Conservation (phyloP, 2,888 invertebrate species). For the Erebia epiphron region DNA sequence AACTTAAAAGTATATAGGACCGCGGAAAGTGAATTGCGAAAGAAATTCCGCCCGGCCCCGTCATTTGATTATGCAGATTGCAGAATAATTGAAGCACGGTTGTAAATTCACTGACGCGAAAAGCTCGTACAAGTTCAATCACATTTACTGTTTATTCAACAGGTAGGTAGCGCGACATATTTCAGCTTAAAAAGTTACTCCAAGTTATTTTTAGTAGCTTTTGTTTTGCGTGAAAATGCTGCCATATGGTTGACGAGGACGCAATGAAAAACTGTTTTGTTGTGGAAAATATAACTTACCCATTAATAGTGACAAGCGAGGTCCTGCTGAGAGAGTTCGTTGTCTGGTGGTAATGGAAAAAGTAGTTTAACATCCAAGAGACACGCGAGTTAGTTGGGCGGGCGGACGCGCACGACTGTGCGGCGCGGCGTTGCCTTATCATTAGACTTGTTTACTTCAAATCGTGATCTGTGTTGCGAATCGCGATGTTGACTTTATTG, state of each 20-base stretch:
- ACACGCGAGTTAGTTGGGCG: constrained; percentile 51
- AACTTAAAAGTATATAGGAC: background rate
- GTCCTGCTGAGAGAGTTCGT: constrained; percentile 3
- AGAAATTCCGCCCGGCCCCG: constrained; percentile 40
- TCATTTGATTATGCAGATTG: constrained; percentile 62
- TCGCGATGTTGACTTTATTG: constrained; percentile 58
- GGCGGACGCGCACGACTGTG: constrained; percentile 73
- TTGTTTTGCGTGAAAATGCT: constrained; percentile 8
- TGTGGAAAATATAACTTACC: constrained; percentile 46
- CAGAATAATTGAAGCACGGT: constrained; percentile 42
- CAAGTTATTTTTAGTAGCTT: background rate
- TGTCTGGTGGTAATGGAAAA: constrained; percentile 6
- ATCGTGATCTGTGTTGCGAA: constrained; percentile 67
- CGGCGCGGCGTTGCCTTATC: constrained; percentile 66
- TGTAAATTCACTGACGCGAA: constrained; percentile 50
- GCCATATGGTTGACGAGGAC: constrained; percentile 39
- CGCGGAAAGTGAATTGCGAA: background rate
- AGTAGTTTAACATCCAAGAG: constrained; percentile 15
- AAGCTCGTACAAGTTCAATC: constrained; percentile 48
- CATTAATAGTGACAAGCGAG: constrained; percentile 43
- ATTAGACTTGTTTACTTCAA: constrained; percentile 72
- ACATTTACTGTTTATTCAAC: constrained; percentile 30
- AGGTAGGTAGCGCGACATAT: background rate
- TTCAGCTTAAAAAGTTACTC: constrained; percentile 12
- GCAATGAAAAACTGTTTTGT: background rate